Base-by-base conservation (phyloP, 2,888 invertebrate genomes). In the Sesia bembeciformis region DNA sequence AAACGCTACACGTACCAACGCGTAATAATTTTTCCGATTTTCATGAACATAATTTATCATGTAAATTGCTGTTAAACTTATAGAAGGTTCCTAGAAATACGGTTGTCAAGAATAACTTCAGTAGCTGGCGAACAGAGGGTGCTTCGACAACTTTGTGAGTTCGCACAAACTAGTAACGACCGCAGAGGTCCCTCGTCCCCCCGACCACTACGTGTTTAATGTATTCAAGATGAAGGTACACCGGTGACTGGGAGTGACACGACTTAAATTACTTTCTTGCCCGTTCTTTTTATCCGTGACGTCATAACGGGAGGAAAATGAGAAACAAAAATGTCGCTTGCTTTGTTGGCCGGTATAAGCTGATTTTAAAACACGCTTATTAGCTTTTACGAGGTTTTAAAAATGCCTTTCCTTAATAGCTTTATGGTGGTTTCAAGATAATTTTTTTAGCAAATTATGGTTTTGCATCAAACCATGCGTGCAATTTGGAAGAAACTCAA, bases 241-340 rank as follows among this genome's bases (percentile, higher is more conserved):
- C 56, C 54, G 60, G 66, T 58, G 62, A 59, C 68, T 66, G 66
- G 57, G 52, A 57, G 62, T 64, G 71, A 70, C 68, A 67, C 60
- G 63, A 66, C 65, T 70, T 68, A 70, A 74, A 74, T 73, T 72
- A 72, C 67, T 72, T 74, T 69, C 61, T 67, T 66, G 61, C 55
- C 55, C 40, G n/a, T 40, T 8, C 39, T 39, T 50, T 23, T 38
- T 40, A 38, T 39, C 0, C 40, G 23, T 38, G 5, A 7, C 38
- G 40, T 51, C 51, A 51, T 51, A 51, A 40, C 51, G 51, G 40
- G 3, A 4, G 40, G 39, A 51, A 51, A 38, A 40, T 51, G 51
- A 7, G 7, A 51, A 51, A 51, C 51, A 51, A 51, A 39, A 40
- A 38, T 6, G 38, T 51, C 7, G 7, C 39, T 7, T 38, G 39